A percentile compares a stretch with the other conserved stretches of the same genome.
These are phyloP conservation scores for Gymnogyps californianus DNA, from an alignment of 2,113 vertebrate genomes.

Conservation along the genomic window DNA sequence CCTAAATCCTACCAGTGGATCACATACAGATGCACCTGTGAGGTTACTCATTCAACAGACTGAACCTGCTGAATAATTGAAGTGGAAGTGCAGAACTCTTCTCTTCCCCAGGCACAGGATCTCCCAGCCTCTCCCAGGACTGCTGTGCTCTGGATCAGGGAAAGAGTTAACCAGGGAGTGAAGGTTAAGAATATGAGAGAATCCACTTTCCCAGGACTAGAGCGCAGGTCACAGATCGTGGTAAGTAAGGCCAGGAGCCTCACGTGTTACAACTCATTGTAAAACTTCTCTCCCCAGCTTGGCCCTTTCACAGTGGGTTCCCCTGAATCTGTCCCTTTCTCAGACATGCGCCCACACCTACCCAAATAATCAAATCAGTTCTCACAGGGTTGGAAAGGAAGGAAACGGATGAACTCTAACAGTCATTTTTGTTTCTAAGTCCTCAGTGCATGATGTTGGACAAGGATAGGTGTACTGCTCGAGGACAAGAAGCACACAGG, in stretches of 20 bases:
- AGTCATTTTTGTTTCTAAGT: not conserved
- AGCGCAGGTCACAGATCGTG: not conserved
- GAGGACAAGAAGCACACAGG: not conserved
- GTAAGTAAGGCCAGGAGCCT: not conserved
- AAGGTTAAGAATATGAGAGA: not conserved
- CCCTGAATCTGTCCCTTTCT: not conserved
- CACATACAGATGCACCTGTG: rapidly evolving
- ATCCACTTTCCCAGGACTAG: not conserved
- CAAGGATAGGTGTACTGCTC: not conserved
- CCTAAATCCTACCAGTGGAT: not conserved
- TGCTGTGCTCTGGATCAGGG: not conserved
- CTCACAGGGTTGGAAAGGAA: not conserved
- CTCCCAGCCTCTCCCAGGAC: not conserved
- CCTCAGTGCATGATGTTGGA: not conserved
- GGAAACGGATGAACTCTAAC: not conserved
- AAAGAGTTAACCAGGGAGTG: not conserved
- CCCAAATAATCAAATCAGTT: not conserved
- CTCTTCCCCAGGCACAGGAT: not conserved
- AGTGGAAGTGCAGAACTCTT: not conserved
- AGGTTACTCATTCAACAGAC: not conserved
- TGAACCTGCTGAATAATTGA: not conserved
- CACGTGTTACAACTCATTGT: not conserved
- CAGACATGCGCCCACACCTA: not conserved
- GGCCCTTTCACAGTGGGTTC: not conserved
- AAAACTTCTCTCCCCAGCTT: not conserved